Evolutionary conservation across 2,888 invertebrate genomes (phyloP).

Genomic region (Temnothorax ravouxi): DNA sequence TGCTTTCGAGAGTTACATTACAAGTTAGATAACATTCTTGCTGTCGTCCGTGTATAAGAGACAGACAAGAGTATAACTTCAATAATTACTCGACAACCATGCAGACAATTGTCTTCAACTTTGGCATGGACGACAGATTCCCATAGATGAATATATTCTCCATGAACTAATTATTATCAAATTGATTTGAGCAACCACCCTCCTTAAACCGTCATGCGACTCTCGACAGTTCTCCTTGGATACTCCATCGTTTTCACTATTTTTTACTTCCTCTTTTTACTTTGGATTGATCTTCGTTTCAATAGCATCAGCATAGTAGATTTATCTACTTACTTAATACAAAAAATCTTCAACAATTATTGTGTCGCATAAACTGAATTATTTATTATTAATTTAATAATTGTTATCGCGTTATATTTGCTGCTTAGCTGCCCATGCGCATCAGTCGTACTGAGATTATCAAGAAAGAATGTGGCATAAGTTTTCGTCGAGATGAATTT

Average conservation of each 20-base stretch:
- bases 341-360: neutral
- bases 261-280: neutral
- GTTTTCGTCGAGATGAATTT: constrained; percentile 37
- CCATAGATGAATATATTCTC: no score
- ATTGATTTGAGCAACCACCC: neutral
- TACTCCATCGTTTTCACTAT: neutral
- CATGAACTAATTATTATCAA: no score
- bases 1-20: no score
- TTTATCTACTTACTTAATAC: constrained; percentile 5
- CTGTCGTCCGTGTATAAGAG: no score
- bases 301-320: neutral
- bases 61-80: no score
- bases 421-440: neutral
- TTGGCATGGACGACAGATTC: no score
- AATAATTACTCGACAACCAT: no score
- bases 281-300: neutral
- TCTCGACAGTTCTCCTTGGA: neutral
- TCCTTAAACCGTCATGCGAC: neutral
- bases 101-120: no score
- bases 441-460: neutral
- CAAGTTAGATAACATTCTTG: no score
- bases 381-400: constrained; percentile 7
- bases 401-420: neutral
- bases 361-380: neutral
- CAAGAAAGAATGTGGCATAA: neutral